Evolutionary conservation across 2,797 vertebrate genomes (phyloP), one percentile per base, ranked within the genome.

Genomic region (Catamblyrhynchus diadema): DNA sequence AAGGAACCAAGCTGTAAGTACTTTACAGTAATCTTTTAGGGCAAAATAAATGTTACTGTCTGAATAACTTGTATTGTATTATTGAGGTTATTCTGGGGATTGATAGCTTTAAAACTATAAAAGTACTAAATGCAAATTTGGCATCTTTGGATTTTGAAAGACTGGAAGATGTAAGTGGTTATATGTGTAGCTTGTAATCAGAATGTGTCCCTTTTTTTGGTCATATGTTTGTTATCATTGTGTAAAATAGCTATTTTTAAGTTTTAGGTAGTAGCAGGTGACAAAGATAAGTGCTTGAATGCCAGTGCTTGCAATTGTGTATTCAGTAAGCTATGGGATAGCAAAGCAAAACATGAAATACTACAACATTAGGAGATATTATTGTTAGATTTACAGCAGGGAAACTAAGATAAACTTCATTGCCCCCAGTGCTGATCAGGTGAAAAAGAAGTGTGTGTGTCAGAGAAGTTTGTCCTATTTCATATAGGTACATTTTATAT

Each of bases 1-100:
- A 97, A 98, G 99, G 95, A 99, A 98, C 10, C 99, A 99, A 97
- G 98, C 98, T 82, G 99, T 99, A 96, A 98, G 98, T 98, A 95
- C 87, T 92, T 77, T 24, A 47, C 35, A 24, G 28, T 88, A 65
- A 28, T 54, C 11, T 81, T 86, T 41, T 37, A 64, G 41, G 72
- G 27, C 53, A 30, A 86, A 90, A 39, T 21, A 66, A 39, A 51
- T 53, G 16, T 41, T 80, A 62, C 22, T 71, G 18, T 41, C n/a
- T 48, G 54, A 84, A 30, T 75, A 70, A 54, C 22, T 81, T 75
- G 14, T 59, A 15, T 67, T 72, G 7, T 53, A 21, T 57, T 69
- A 28, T 11, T 78, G 44, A 78, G 12, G 6, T 75, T 71, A 32
- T 91, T 85, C 10, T 62, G 24, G 10, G 12, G 44, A 85, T 24